Evolutionary conservation across 2,888 invertebrate genomes (phyloP).

Genomic region (Crocallis elinguaria): DNA sequence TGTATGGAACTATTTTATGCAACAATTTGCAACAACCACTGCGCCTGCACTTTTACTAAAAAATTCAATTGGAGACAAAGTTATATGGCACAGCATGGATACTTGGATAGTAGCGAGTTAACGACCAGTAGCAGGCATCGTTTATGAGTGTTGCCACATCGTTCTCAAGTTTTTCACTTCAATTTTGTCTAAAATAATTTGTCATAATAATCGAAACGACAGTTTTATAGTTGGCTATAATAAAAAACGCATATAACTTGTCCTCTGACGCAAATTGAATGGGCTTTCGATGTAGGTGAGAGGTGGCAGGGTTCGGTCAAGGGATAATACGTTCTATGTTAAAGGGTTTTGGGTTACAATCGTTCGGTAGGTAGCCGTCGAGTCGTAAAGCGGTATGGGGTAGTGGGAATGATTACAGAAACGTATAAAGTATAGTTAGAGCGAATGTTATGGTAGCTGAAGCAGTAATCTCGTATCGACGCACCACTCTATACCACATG

Average conservation of each 20-base stretch:
- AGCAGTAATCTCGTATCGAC: constrained; percentile 18
- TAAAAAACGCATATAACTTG: constrained; percentile 81
- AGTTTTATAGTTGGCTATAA: constrained; percentile 72
- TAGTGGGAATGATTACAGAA: constrained; percentile 44
- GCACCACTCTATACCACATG: constrained; percentile 6
- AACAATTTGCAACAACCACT: too few relatives aligned
- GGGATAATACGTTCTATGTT: constrained; percentile 42
- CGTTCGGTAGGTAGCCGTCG: constrained; percentile 29
- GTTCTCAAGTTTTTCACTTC: constrained; percentile 30
- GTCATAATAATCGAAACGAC: constrained; percentile 66
- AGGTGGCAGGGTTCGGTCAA: constrained; percentile 37
- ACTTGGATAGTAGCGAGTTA: background rate
- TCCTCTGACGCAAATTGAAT: constrained; percentile 74
- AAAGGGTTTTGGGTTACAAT: constrained; percentile 44
- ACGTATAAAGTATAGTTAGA: constrained; percentile 21
- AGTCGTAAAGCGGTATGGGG: constrained; percentile 64
- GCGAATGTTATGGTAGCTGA: constrained; percentile 13
- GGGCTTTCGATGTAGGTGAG: constrained; percentile 55
- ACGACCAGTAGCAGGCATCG: background rate
- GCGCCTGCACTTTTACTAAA: too few relatives aligned
- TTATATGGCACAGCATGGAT: too few relatives aligned
- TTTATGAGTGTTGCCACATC: constrained; percentile 2
- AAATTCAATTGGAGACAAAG: too few relatives aligned
- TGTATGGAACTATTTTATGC: too few relatives aligned
- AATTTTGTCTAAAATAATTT: constrained; percentile 52